Evolutionary conservation across 1,140 invertebrate genomes (phyloP).

Genomic region (Papilio glaucus): DNA sequence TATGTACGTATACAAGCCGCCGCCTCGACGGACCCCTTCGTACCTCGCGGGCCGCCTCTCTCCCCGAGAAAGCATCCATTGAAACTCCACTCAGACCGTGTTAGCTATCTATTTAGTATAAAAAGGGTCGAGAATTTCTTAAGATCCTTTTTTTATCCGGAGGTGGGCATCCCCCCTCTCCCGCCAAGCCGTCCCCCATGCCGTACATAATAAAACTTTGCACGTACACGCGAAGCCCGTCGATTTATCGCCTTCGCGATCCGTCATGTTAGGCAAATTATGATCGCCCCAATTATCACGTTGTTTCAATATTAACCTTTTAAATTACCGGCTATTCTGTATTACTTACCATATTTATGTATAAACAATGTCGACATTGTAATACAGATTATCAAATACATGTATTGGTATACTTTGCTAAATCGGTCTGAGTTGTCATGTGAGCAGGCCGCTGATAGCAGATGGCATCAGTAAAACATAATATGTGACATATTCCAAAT

Average conservation of each 20-base stretch:
- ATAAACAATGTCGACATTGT: too few species aligned
- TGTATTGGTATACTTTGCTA: too few species aligned
- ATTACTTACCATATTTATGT: too few species aligned
- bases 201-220: slow-evolving; percentile 7
- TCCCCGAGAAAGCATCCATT: slow-evolving; percentile 82
- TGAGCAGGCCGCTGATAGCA: too few species aligned
- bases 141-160: slow-evolving; percentile 79
- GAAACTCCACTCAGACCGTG: slow-evolving; percentile 82
- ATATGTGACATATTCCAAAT: too few species aligned
- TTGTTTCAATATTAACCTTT: not conserved
- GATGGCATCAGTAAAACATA: too few species aligned
- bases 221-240: not conserved
- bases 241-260: not conserved
- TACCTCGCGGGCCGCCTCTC: slow-evolving; percentile 81
- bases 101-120: slow-evolving; percentile 84
- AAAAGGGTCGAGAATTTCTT: slow-evolving; percentile 80
- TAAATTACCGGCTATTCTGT: not conserved
- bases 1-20: slow-evolving; percentile 61
- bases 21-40: slow-evolving; percentile 69
- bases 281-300: not conserved
- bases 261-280: slow-evolving; percentile 8
- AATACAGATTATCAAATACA: too few species aligned
- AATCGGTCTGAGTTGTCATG: too few species aligned
- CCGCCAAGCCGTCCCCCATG: slow-evolving; percentile 39
- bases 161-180: slow-evolving; percentile 57